Conservation (phyloP, 2,888 invertebrate genomes). For the Drosophila formosana region DNA sequence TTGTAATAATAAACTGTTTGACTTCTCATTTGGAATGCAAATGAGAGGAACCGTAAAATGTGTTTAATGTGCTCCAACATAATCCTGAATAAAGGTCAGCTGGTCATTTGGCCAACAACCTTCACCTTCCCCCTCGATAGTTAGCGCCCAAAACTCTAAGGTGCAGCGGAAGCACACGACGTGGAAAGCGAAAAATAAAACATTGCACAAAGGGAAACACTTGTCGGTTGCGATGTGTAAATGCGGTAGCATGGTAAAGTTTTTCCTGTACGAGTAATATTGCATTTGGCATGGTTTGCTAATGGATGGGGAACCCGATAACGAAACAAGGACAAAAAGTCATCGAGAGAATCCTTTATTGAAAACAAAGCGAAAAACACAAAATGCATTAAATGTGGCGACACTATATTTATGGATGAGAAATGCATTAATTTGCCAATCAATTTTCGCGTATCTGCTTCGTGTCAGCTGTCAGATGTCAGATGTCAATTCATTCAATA, state of each 20-base stretch:
- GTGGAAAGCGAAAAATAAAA: neutral
- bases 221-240: conserved; percentile 15
- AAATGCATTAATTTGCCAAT: conserved; percentile 42
- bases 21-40: neutral
- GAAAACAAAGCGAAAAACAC: neutral
- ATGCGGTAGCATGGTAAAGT: conserved; percentile 17
- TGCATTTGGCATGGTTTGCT: conserved; percentile 27
- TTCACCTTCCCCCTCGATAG: neutral
- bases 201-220: neutral
- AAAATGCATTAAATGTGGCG: conserved; percentile 12
- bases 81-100: neutral
- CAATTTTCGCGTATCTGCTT: conserved; percentile 40
- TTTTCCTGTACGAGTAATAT: conserved; percentile 8
- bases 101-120: neutral
- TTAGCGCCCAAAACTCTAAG: neutral
- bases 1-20: neutral
- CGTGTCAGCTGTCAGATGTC: conserved; percentile 45
- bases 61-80: neutral
- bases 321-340: neutral
- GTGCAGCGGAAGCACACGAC: neutral
- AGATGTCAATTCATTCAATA: conserved; percentile 1
- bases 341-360: neutral
- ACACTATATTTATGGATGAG: conserved; percentile 9
- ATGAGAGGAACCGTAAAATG: neutral
- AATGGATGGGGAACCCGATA: conserved; percentile 1